phyloP scores from a whole-genome alignment of 2,797 vertebrate species.

The Microctenopoma stevenorrisi region DNA sequence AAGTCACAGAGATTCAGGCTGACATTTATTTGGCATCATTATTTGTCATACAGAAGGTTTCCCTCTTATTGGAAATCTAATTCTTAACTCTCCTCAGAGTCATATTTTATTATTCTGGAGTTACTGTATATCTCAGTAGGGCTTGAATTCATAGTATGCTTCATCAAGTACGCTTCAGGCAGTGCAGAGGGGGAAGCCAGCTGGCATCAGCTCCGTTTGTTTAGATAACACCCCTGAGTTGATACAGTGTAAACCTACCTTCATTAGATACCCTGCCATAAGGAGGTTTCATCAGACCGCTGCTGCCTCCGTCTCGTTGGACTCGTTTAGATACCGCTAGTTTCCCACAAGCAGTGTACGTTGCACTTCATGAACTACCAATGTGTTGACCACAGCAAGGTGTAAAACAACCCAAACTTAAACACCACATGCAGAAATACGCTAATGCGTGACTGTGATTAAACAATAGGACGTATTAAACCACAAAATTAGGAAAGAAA shows the following conservation, averaged over 20 bases:
- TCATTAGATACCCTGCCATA: slow-evolving; percentile 52
- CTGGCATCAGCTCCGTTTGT: slow-evolving; percentile 69
- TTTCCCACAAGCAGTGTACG: slow-evolving; percentile 39
- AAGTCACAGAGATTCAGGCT: slow-evolving; percentile 19
- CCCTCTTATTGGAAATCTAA: slow-evolving; percentile 44
- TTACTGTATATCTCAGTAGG: slow-evolving; percentile 45
- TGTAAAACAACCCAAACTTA: slow-evolving; percentile 2
- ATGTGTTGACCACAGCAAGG: slow-evolving; percentile 49
- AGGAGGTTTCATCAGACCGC: slow-evolving; percentile 54
- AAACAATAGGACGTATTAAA: background rate
- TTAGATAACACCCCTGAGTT: slow-evolving; percentile 66
- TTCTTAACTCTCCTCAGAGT: slow-evolving; percentile 47
- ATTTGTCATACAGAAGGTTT: slow-evolving; percentile 33
- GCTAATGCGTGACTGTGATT: slow-evolving; percentile 8
- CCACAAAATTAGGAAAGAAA: background rate
- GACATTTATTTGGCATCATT: slow-evolving; percentile 44
- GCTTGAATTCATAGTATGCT: slow-evolving; percentile 51
- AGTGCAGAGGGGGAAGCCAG: slow-evolving; percentile 61
- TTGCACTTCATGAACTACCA: slow-evolving; percentile 28
- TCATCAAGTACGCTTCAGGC: slow-evolving; percentile 67
- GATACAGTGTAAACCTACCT: slow-evolving; percentile 53
- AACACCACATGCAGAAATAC: background rate
- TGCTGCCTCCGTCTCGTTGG: slow-evolving; percentile 21
- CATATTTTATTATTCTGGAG: slow-evolving; percentile 34
- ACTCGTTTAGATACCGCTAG: slow-evolving; percentile 34